Percentiles rank a stretch among this genome's conserved stretches.
phyloP scores from a whole-genome alignment of 2,113 vertebrate species.

The Cricetomys ansorgei region DNA sequence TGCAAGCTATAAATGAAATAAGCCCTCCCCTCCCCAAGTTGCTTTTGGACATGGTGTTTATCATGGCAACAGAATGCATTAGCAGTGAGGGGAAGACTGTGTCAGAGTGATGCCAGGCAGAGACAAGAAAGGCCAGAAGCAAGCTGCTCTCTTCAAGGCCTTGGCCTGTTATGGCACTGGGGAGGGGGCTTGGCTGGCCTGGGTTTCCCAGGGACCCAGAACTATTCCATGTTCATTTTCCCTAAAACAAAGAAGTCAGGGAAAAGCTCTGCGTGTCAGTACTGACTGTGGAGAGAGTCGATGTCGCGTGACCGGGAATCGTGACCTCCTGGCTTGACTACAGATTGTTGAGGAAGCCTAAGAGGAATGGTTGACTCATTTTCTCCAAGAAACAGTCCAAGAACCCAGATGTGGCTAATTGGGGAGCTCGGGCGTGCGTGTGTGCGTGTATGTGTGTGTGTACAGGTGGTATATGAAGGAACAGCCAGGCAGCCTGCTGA shows the following conservation, averaged over 20 bases:
- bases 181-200: neutral
- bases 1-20: neutral
- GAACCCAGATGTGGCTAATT: constrained; percentile 51
- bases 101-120: neutral
- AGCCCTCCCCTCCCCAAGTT: neutral
- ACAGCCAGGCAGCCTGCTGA: neutral
- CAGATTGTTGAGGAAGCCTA: constrained; percentile 28
- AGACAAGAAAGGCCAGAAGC: neutral
- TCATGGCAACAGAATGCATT: neutral
- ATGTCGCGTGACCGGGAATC: constrained; percentile 32
- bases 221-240: constrained; percentile 45
- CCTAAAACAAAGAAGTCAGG: constrained; percentile 70
- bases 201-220: constrained; percentile 32
- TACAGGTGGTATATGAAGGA: neutral
- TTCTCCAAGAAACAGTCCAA: constrained; percentile 48
- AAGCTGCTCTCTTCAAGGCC: neutral
- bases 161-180: neutral
- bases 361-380: constrained; percentile 53
- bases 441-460: neutral
- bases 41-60: neutral
- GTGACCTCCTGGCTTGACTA: constrained; percentile 60
- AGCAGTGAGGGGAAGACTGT: neutral
- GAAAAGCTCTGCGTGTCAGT: constrained; percentile 17
- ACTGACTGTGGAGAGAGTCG: constrained; percentile 57
- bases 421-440: neutral